Percentiles rank a stretch among this genome's conserved stretches.
phyloP scores from a whole-genome alignment of 2,888 invertebrate species.

The Diabrotica balteata region DNA sequence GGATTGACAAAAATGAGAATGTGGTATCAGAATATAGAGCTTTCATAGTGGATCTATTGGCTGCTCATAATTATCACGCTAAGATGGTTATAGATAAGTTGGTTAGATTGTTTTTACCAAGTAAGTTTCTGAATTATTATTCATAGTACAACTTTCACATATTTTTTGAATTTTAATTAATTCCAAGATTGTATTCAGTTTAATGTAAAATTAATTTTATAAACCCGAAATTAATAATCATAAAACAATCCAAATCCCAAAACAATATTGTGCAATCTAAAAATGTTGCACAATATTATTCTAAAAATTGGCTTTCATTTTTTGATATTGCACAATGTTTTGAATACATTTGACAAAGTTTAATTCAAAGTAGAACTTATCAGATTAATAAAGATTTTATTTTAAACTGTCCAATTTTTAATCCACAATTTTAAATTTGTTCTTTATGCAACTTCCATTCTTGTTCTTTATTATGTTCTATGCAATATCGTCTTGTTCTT shows the following conservation, averaged over 20 bases:
- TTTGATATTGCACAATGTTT: not conserved
- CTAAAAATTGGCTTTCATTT: not conserved
- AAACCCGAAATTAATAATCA: no score
- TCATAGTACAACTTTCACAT: not conserved
- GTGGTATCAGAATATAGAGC: slow-evolving; percentile 68
- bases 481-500: no score
- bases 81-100: slow-evolving; percentile 68
- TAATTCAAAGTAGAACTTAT: slow-evolving; percentile 12
- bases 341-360: not conserved
- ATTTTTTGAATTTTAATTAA: not conserved
- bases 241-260: no score
- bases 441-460: no score
- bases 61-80: slow-evolving; percentile 72
- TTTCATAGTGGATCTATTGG: slow-evolving; percentile 72
- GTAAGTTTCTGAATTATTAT: slow-evolving; percentile 53
- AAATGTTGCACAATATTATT: not conserved
- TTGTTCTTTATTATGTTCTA: no score
- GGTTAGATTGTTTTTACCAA: slow-evolving; percentile 67
- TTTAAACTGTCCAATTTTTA: no score
- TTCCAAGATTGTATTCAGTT: no score
- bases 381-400: no score
- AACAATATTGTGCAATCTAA: slow-evolving; percentile 1
- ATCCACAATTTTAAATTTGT: no score
- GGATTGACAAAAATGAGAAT: slow-evolving; percentile 63
- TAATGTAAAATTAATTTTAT: no score